Evolutionary conservation across 1,140 invertebrate genomes (phyloP).

Genomic region (Brachionus koreanus): DNA sequence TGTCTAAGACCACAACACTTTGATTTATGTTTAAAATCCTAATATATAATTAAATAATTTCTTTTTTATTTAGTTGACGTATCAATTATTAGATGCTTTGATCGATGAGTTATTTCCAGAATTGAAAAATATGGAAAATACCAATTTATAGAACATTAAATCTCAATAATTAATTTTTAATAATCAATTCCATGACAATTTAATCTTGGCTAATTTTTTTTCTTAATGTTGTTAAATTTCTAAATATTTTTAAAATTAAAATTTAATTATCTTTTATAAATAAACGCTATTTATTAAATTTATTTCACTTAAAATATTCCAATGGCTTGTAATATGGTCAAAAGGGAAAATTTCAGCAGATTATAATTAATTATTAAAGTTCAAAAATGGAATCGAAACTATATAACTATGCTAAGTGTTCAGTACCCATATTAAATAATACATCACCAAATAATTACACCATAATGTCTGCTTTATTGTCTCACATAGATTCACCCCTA

Average conservation of each 20-base stretch:
- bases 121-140: neutral
- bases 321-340: constrained; percentile 14
- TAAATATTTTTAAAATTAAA: no score
- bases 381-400: constrained; percentile 16
- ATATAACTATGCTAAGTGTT: constrained; percentile 37
- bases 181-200: no score
- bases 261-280: neutral
- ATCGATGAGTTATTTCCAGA: constrained; percentile 40
- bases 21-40: neutral
- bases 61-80: constrained; percentile 1
- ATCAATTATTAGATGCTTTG: constrained; percentile 14
- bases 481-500: constrained; percentile 10
- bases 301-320: neutral
- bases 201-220: neutral
- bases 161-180: no score
- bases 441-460: neutral
- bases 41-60: neutral
- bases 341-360: neutral
- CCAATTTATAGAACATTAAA: neutral
- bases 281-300: neutral
- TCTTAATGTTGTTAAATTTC: neutral
- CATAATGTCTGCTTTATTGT: constrained; percentile 43
- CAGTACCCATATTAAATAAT: constrained; percentile 26
- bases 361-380: neutral
- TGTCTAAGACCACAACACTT: neutral